Base-by-base conservation (phyloP, 2,888 invertebrate species). In the Eupithecia pulchellata region DNA sequence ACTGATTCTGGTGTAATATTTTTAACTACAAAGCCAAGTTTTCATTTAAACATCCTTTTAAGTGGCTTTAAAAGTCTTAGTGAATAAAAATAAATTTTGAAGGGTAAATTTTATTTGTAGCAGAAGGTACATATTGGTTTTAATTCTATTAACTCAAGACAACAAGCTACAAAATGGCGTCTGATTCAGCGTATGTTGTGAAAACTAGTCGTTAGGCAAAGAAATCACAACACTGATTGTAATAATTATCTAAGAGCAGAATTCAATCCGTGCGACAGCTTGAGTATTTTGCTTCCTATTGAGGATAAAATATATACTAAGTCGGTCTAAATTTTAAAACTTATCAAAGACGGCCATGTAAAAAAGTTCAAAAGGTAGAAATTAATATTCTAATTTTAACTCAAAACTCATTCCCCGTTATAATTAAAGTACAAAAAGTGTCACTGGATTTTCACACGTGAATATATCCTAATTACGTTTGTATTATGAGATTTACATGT, bases 401-500 rank as follows among this genome's bases (percentile, higher is more conserved):
- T 6, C 2, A 29, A 57, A 57, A 29, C 57, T 57, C 57, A 17
- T 57, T 57, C 14, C 29, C 14, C 5, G 17, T 57, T 34, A 32
- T 34, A 34, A 58, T 66, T 27, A 66, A 36, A 58, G 27, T 27
- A 29, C 30, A 29, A 66, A 47, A 62, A 69, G 71, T 66, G 65
- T 69, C 67, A 67, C 55, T 68, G 70, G 39, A 58, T 57, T 70
- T 72, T 27, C 68, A 70, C 67, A 71, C 75, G 75, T 75, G 62
- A 74, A n/a, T 39, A 63, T 64, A 64, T 64, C 66, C 68, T 66
- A 75, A 75, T 77, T 71, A 74, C 71, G 72, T 61, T 36, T 64
- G 72, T 76, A 74, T 76, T 75, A 75, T 75, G 73, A 72, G 73
- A 75, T 72, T 72, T 66, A 47, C 72, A 71, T 74, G 75, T 72